A percentile compares a stretch with the other conserved stretches of the same genome.
These are phyloP conservation scores for Oikopleura albicans DNA, from an alignment of 23 tunicate species.

Conservation along the genomic window DNA sequence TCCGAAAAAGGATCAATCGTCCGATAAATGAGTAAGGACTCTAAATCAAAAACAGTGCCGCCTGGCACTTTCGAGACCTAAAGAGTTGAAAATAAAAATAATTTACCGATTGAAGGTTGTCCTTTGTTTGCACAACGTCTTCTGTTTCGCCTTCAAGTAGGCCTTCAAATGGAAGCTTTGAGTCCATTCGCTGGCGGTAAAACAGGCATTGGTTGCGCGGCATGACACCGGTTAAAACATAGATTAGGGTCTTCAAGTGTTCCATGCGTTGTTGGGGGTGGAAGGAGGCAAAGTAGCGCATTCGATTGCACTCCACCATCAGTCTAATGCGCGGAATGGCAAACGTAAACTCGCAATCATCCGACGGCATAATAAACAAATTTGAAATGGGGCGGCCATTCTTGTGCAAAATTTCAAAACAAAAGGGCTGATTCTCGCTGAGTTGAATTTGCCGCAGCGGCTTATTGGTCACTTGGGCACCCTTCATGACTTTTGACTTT, in stretches of 20 bases:
- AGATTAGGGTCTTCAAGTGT: background rate
- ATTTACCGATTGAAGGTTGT: background rate
- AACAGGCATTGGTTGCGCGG: background rate
- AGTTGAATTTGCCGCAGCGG: background rate
- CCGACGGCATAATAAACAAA: background rate
- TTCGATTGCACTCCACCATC: background rate
- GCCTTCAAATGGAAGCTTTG: background rate
- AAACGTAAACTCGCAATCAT: background rate
- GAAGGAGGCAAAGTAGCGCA: background rate
- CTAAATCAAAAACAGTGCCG: too few relatives aligned
- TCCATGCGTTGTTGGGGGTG: background rate
- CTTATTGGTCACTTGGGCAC: background rate
- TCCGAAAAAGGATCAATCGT: too few relatives aligned
- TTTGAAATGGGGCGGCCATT: background rate
- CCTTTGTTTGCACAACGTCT: background rate
- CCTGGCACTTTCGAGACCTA: too few relatives aligned
- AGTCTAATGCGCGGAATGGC: background rate
- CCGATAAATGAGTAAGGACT: too few relatives aligned
- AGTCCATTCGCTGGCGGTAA: background rate
- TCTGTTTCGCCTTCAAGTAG: background rate
- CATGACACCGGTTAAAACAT: background rate
- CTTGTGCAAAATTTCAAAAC: background rate
- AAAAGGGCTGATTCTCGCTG: background rate
- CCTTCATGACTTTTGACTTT: background rate
- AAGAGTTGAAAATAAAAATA: too few relatives aligned